These are phyloP conservation scores for Monarcha castaneiventris DNA, from an alignment of 2,113 vertebrate genomes.

Conservation along the genomic window DNA sequence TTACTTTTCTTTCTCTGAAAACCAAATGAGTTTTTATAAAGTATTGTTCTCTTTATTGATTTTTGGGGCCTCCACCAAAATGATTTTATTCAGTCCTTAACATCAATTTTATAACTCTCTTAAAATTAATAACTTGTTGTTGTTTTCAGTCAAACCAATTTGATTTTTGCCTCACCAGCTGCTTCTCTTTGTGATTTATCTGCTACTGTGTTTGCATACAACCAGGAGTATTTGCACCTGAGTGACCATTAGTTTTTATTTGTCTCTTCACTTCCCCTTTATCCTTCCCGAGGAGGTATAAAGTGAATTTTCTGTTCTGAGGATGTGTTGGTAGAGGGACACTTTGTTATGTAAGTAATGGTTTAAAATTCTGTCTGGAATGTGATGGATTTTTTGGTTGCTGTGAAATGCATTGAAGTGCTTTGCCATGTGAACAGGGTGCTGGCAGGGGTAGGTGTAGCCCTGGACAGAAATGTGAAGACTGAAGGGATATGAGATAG, in stretches of 20 bases:
- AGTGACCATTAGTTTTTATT: constrained; percentile 15
- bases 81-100: neutral
- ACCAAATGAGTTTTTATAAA: neutral
- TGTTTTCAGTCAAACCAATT: neutral
- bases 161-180: neutral
- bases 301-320: neutral
- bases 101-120: neutral
- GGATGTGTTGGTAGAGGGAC: neutral
- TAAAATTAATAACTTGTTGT: neutral
- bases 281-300: neutral
- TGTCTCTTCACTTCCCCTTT: constrained; percentile 45
- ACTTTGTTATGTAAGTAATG: neutral
- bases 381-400: neutral
- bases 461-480: neutral
- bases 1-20: neutral
- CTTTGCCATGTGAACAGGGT: neutral
- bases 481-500: neutral
- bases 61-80: neutral
- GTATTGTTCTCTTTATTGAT: neutral
- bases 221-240: constrained; percentile 13
- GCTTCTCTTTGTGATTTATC: neutral
- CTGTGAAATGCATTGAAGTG: neutral
- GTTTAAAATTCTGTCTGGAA: neutral
- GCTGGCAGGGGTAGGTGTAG: neutral
- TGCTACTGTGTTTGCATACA: constrained; percentile 34